Evolutionary conservation across 1,140 invertebrate genomes (phyloP), one percentile per base, ranked within the genome.

Genomic region (Eubasilissa regina): DNA sequence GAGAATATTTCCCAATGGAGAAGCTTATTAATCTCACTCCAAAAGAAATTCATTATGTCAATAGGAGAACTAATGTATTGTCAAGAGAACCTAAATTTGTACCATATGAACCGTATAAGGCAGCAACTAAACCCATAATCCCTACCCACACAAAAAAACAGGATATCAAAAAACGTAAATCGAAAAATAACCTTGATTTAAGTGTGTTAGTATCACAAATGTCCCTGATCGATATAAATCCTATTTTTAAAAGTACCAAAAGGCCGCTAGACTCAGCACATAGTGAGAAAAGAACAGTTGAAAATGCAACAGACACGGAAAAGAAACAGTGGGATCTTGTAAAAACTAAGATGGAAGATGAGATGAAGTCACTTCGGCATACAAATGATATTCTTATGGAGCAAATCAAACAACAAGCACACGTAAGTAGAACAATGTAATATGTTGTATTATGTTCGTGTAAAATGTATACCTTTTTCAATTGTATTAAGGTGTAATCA

Each of bases 81-180:
- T 91, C 90, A 0, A 95, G 93, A 84, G 93, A 94, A 83, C 94
- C 95, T 0, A 96, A 95, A 85, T 97, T 97, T 88, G 91, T 97
- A 19, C 96, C 96, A 0, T 96, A 95, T 84, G 96, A 97, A 84
- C 96, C 96, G 0, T 97, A 96, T 84, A 94, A 95, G 85, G 95
- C 92, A 74, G 95, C 95, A 80, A 93, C 96, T 0, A 94, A 93
- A 86, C 94, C 94, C 58, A 94, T 96, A 77, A 89, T 93, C 58
- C 90, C 92, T 8, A 83, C 85, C 44, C 84, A 89, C 75, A 89
- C 90, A 58, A 88, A 88, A 56, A 86, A 75, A 64, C 68, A 85
- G 74, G 68, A 85, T 82, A 85, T 79, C 72, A 85, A 85, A 47
- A 90, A 89, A 79, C 91, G 87, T 85, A 85, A 84, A 9, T 80